A percentile compares a stretch with the other conserved stretches of the same genome.
Evolutionary conservation across 2,888 invertebrate species (phyloP).

Genomic region (Amblyjoppa proteus): DNA sequence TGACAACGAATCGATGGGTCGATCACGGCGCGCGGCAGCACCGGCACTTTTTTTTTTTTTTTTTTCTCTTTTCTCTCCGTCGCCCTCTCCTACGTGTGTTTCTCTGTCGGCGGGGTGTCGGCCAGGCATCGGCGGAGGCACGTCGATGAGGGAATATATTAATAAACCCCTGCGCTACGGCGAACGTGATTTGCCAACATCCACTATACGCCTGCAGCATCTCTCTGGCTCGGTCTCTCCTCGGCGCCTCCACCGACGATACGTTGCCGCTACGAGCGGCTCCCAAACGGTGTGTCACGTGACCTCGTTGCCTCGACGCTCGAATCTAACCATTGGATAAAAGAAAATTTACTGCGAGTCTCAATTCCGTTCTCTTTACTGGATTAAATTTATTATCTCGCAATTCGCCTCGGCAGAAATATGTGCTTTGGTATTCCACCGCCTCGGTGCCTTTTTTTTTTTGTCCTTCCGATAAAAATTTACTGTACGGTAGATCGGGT

Average conservation of each 20-base stretch:
- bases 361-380: not conserved
- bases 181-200: conserved; percentile 69
- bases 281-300: conserved; percentile 58
- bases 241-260: conserved; percentile 25
- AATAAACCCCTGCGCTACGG: conserved; percentile 72
- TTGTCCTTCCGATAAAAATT: not conserved
- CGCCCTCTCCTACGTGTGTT: conserved; percentile 5
- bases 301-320: conserved; percentile 51
- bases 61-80: not conserved
- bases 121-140: conserved; percentile 53
- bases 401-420: not conserved
- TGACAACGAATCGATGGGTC: conserved; percentile 69
- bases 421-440: not conserved
- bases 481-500: not conserved
- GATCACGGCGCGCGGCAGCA: conserved; percentile 64
- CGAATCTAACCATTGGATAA: conserved; percentile 5
- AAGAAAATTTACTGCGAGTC: not conserved
- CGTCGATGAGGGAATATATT: conserved; percentile 74
- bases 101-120: conserved; percentile 63
- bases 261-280: conserved; percentile 18
- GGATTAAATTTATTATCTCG: not conserved
- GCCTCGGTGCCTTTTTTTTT: not conserved
- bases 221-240: conserved; percentile 29
- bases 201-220: conserved; percentile 34
- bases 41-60: not conserved